These are phyloP conservation scores for Scaptomyza montana DNA, from an alignment of 1,140 invertebrate species.

Conservation along the genomic window DNA sequence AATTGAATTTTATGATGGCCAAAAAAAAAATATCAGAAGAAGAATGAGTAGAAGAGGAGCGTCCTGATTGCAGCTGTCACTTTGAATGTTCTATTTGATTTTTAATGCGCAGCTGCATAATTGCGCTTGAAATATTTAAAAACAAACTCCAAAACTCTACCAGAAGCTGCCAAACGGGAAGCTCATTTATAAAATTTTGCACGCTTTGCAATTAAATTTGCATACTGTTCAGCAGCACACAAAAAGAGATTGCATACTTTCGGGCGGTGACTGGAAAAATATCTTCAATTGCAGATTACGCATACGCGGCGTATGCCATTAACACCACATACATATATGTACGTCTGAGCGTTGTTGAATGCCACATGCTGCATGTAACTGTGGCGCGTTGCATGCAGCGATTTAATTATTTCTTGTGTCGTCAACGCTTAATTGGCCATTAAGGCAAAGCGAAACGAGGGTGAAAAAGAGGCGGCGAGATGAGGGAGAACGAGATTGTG, in stretches of 20 bases:
- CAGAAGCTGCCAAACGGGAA: conserved; percentile 10
- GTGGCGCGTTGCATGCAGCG: conserved; percentile 62
- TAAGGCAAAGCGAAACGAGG: conserved; percentile 48
- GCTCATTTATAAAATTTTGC: conserved; percentile 58
- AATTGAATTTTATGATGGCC: conserved; percentile 81
- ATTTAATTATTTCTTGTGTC: conserved; percentile 83
- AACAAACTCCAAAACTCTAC: neutral
- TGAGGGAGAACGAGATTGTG: neutral
- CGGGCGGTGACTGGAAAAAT: conserved; percentile 29
- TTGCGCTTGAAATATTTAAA: conserved; percentile 76
- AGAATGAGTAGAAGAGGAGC: neutral
- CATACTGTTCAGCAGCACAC: conserved; percentile 9
- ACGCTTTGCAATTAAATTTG: conserved; percentile 45
- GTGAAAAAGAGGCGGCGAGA: neutral
- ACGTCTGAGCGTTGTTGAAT: neutral
- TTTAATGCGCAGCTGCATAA: conserved; percentile 79
- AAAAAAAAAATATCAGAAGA: conserved; percentile 28
- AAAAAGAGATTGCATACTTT: conserved; percentile 55
- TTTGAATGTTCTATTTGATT: conserved; percentile 76
- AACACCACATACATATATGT: conserved; percentile 19
- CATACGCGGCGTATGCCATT: conserved; percentile 56
- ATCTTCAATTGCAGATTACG: conserved; percentile 49
- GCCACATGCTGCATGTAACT: conserved; percentile 25
- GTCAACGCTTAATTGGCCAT: conserved; percentile 83
- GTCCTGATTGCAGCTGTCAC: conserved; percentile 74